These are phyloP conservation scores for Drosophila prosaltans DNA, from an alignment of 1,140 invertebrate species.

Conservation along the genomic window DNA sequence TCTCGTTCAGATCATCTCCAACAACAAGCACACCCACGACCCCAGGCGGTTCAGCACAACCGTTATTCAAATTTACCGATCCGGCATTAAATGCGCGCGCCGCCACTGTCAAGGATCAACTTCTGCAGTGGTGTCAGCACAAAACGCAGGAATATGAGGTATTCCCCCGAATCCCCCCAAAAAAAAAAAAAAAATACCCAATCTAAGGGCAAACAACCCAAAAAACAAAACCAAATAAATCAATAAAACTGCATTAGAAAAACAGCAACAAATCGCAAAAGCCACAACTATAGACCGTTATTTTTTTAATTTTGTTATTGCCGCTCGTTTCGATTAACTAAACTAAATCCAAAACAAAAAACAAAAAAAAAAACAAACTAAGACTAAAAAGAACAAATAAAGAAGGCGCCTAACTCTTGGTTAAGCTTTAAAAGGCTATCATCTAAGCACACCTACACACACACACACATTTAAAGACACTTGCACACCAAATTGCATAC, in stretches of 20 bases:
- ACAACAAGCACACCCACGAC: constrained; percentile 86
- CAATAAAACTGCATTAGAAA: constrained; percentile 19
- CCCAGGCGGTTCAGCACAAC: constrained; percentile 84
- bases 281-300: constrained; percentile 50
- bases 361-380: constrained; percentile 31
- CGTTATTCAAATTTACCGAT: constrained; percentile 94
- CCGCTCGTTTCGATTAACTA: constrained; percentile 56
- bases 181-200: constrained; percentile 15
- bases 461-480: constrained; percentile 25
- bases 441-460: constrained; percentile 36
- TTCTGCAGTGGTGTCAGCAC: constrained; percentile 97
- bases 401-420: constrained; percentile 63
- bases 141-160: constrained; percentile 98
- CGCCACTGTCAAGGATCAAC: constrained; percentile 96
- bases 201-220: constrained; percentile 31
- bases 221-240: constrained; percentile 33
- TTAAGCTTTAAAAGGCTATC: constrained; percentile 57
- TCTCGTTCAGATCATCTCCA: constrained; percentile 85
- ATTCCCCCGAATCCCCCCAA: constrained; percentile 57
- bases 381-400: constrained; percentile 40
- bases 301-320: constrained; percentile 42
- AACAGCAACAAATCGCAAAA: constrained; percentile 47
- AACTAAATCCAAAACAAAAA: constrained; percentile 50
- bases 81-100: constrained; percentile 93
- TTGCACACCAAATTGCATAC: constrained; percentile 9